Conservation (phyloP, 2,113 vertebrate species). For the Tonatia bakeri region DNA sequence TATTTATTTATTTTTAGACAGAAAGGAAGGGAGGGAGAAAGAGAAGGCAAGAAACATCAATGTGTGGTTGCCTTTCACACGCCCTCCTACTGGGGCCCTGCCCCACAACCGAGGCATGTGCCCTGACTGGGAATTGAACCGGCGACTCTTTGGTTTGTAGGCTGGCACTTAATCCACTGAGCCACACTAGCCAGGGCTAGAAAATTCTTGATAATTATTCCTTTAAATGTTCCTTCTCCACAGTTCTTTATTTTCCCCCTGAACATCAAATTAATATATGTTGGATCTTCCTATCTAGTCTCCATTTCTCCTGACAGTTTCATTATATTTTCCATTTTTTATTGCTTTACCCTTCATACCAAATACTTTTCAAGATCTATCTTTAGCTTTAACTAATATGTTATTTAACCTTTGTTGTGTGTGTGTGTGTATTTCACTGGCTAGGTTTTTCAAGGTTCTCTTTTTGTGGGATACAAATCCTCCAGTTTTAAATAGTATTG, state of each 20-base stretch:
- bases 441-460: neutral
- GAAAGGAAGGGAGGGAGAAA: too few species aligned
- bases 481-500: neutral
- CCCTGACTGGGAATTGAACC: too few species aligned
- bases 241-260: neutral
- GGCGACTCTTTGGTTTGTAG: too few species aligned
- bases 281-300: neutral
- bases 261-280: neutral
- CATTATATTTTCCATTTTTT: neutral
- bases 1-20: too few species aligned
- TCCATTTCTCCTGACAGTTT: neutral
- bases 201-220: neutral
- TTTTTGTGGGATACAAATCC: neutral
- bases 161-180: too few species aligned
- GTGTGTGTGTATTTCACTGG: neutral
- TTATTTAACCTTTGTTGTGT: neutral
- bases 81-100: too few species aligned
- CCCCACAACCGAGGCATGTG: too few species aligned
- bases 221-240: neutral
- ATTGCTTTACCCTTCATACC: neutral
- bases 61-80: too few species aligned
- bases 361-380: neutral
- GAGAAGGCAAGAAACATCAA: too few species aligned
- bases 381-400: neutral
- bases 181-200: too few species aligned